Base-by-base conservation (phyloP, 2,113 vertebrate genomes). In the Puffinus mauretanicus region DNA sequence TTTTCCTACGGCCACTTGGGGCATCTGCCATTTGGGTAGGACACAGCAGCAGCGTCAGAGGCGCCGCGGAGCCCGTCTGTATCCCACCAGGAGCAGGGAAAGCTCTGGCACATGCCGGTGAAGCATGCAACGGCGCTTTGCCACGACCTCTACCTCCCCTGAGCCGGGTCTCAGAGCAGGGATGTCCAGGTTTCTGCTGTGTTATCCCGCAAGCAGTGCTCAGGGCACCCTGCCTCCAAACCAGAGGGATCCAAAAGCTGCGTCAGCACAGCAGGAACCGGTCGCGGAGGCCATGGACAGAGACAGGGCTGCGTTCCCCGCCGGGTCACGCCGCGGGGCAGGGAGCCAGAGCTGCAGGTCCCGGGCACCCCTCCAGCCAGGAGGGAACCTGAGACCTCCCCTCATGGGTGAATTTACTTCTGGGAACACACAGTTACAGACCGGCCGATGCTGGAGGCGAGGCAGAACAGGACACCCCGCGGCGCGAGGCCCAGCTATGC, bases 381-480 rank as follows among this genome's bases (percentile, higher is more conserved):
- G 49, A 61, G 51, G 73, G 73, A 92, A 92, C 66, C 75, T 0
- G 51, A 96, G 58, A 34, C 15, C 79, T 75, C 40, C 55, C 25
- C 25, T 16, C 6, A 0, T 0, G 2, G 55, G 26, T 32, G 61
- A 47, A 64, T 73, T 34, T 10, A n/a, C 73, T 38, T 82, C 89
- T 46, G 83, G 88, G 92, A 85, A 94, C 92, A 90, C 2, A 18
- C 7, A 90, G 79, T 79, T 42, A 88, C 49, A 78, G 75, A 13
- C 18, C 0, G 0, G 26, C 21, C 5, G 2, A 12, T 36, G 67
- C 29, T 1, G 0, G 73, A 30, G 64, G 32, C 2, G 3, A 78
- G 29, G 70, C 51, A 30, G 54, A 51, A 73, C 60, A 38, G 49
- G 79, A 87, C 79, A 87, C 38, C 64, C 61, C 1, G 0, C 2